Base-by-base conservation (phyloP, 2,888 invertebrate species). In the Polydrusus pterygomalis region DNA sequence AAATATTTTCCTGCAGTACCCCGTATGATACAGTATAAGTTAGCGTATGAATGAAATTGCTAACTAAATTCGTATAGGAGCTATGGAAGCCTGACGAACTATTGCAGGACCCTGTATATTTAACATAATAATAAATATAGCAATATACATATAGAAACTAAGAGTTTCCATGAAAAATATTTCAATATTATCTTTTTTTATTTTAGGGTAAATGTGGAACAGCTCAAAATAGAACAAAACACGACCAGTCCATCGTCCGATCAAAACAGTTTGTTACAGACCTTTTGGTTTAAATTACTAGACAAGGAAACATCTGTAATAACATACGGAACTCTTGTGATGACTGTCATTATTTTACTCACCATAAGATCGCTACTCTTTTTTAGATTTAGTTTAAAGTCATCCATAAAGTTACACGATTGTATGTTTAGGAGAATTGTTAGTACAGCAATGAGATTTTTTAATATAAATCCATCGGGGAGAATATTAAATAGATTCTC, bases 401-500 rank as follows among this genome's bases (percentile, higher is more conserved):
- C 91, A 0, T 91, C 92, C 0, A 87, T 86, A 69, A 87, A 82
- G 51, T 85, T 93, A 5, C 93, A 93, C 82, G 43, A 70, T 47
- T 20, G n/a, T 25, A 70, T 63, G 70, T 62, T 70, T 18, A 25
- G 15, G 7, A 70, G 3, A 62, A 60, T 71, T 38, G 30, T 64
- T 30, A 87, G 90, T 47, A 90, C 92, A 0, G 91, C 92, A 0
- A 91, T 93, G 88, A 86, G 88, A 70, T 94, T 94, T 85, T 94
- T 94, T 85, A 93, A 93, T 81, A 89, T 88, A 0, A 94, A 94
- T 84, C 91, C 92, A 1, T 89, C 90, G 1, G 91, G 91, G 2
- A 87, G 90, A 49, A 90, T 94, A 77, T 86, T 94, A 51, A 94
- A 93, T 85, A 87, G 94, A 63, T 93, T 94, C 84, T 91, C 93